Base-by-base conservation (phyloP, 2,113 vertebrate genomes). In the Clarias gariepinus region DNA sequence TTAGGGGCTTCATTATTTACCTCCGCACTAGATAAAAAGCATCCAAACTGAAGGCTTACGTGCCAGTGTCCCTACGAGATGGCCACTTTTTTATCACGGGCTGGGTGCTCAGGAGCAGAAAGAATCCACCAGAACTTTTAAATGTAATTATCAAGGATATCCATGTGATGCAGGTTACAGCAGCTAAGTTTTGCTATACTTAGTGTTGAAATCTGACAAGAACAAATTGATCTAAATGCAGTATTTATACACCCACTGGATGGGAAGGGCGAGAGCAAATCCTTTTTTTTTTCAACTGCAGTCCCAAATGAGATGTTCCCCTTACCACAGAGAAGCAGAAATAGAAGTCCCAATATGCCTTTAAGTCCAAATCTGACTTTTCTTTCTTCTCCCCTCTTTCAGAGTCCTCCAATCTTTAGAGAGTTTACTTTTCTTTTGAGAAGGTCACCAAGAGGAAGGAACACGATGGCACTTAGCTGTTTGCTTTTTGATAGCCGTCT, bases 1-100 rank as follows among this genome's bases (percentile, higher is more conserved):
- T 95, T 33, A 96, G 88, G 15, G 95, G 95, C 90, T 95, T 96
- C 95, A 96, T 96, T 83, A 71, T 93, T 86, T 81, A 87, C 90
- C 81, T 90, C 81, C 66, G 47, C 71, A 69, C 81, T 82, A 71
- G 85, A 82, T 19, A 47, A 81, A 90, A 91, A 90, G 89, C 93
- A 94, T 94, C 87, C 91, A 94, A 85, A 64, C 10, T 23, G 18
- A 88, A 86, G 73, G 52, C 83, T 21, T 41, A 52, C 41, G 57
- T 66, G 86, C 52, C 63, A 82, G 81, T 52, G 33, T 82, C 55
- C 30, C 30, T 81, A 25, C 13, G 12, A 25, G 57, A 81, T 18
- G 15, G 52, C 9, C 18, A 60, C 30, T 21, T 81, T 36, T 57
- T 36, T 41, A 4, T 78, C 13, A 30, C 16, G 33, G 28, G 41